Base-by-base conservation (phyloP, 2,888 invertebrate genomes). In the Muscina levida region DNA sequence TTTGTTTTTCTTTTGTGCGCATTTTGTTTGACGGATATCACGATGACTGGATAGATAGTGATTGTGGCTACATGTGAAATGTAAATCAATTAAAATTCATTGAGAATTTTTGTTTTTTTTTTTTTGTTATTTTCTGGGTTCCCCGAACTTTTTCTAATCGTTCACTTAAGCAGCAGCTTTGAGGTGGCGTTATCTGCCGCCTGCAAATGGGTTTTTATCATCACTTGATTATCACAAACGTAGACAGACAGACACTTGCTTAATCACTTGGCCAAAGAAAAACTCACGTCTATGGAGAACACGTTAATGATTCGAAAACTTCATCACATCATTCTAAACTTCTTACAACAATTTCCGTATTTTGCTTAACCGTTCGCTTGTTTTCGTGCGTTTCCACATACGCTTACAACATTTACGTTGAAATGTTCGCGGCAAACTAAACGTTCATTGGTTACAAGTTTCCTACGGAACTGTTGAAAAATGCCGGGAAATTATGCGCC, bases 361-460 rank as follows among this genome's bases (percentile, higher is more conserved):
- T 65, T 3, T n/a, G 19, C 65, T 19, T 42, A 65, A 15, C 24
- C 19, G 24, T 22, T 31, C 39, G 19, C 53, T 13, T 19, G 11
- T 65, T 68, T 22, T n/a, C n/a, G n/a, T n/a, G n/a, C n/a, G n/a
- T n/a, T n/a, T n/a, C 31, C 15, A 72, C 57, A 42, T 2, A 26
- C 46, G 17, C 65, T 42, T 68, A 82, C 75, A 66, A 75, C 84
- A 59, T 51, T 22, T 51, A 67, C 24, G 73, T 79, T 78, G 71
- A 72, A 84, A 71, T 68, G 82, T 83, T 84, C 84, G 84, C 84
- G 84, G 77, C 80, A 82, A 84, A 84, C 84, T 84, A 79, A 83
- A 57, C 57, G 72, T 82, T 15, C 57, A 56, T 70, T 75, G 53
- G 42, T 26, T 57, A 26, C 56, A 62, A 53, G 42, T 74, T 74